Base-by-base conservation (phyloP, 2,797 vertebrate genomes). In the Acanthiza pusilla region DNA sequence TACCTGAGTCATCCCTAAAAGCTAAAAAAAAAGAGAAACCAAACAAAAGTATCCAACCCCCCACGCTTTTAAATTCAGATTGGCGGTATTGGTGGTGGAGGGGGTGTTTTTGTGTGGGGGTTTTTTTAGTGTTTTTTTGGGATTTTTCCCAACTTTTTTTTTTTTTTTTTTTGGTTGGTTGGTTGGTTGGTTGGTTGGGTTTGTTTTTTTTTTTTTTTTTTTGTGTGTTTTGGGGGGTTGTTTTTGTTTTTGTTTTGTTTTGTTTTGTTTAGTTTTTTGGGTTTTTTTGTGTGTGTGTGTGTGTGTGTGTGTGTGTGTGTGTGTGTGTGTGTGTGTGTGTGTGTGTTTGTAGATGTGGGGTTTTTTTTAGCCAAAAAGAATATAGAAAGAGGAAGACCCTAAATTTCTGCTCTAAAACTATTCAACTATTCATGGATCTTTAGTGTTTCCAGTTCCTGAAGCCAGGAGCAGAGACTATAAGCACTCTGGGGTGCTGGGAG, bases 91-190 rank as follows among this genome's bases (percentile, higher is more conserved):
- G 38, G 38, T 38, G 38, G 10, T 4, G 34, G 13, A 2, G 5
- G 11, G 2, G 43, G 18, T 19, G 43, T 20, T 45, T 9, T 13
- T 38, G 38, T 45, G 43, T 45, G n/a, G n/a, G 18, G 43, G 43
- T 43, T 34, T 77, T 53, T 13, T 45, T 7, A 38, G 38, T 34
- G 50, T 38, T 8, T 14, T 10, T 19, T 18, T 5, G 40, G 43
- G 43, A 0, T 2, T n/a, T 10, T n/a, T 38, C 38, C 38, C 38
- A 5, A 5, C 51, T 5, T 53, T 20, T 34, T 5, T 22, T 16
- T 45, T 45, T 55, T 13, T 34, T 16, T 25, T 47, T 48, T 48
- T 34, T 45, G 19, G 2, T 26, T 17, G 19, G 4, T 38, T 38
- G 38, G 38, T 9, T 11, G 38, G 9, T 38, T 38, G 9, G 9